Evolutionary conservation across 1,140 invertebrate genomes (phyloP), one percentile per base, ranked within the genome.

Genomic region (Bombus difficillimus): DNA sequence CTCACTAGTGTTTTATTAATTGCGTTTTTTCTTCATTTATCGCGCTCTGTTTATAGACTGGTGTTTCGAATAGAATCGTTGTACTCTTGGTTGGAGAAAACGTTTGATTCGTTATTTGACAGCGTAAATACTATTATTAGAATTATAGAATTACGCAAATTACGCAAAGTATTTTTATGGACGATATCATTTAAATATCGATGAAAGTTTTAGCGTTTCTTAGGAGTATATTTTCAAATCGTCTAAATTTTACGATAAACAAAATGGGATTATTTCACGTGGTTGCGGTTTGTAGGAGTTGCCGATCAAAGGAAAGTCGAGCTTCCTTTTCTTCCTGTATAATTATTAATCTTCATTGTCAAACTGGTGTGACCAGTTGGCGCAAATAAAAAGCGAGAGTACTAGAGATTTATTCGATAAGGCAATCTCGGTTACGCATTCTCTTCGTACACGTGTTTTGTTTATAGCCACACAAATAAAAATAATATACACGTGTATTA

Each of bases 291-390:
- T 37, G 59, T 57, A 75, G 15, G 13, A 22, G 41, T 39, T 81
- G 41, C 39, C 73, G 41, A 32, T 73, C 41, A 13, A 34, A 66
- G 15, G n/a, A 72, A 73, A 53, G 34, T 34, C 59, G n/a, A 2
- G 59, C 47, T 85, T 81, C 79, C 79, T 66, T 68, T 9, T 53
- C 83, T 85, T 85, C 83, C 83, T 62, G 41, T 85, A n/a, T 62
- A 64, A 72, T 80, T 73, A 62, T 85, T 64, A 77, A n/a, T 59
- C 39, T 15, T 72, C 68, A 59, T 72, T 64, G 68, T 72, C 68
- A 80, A 59, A 80, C 77, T n/a, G 69, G 76, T 73, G 68, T 72
- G 57, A 85, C 83, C 32, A 37, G 57, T 64, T 80, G 8, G n/a
- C 39, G 43, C 47, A 28, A 78, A 62, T 85, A n/a, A 85, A 72